Conservation (phyloP, 2,888 invertebrate genomes). For the Trichogramma evanescens region DNA sequence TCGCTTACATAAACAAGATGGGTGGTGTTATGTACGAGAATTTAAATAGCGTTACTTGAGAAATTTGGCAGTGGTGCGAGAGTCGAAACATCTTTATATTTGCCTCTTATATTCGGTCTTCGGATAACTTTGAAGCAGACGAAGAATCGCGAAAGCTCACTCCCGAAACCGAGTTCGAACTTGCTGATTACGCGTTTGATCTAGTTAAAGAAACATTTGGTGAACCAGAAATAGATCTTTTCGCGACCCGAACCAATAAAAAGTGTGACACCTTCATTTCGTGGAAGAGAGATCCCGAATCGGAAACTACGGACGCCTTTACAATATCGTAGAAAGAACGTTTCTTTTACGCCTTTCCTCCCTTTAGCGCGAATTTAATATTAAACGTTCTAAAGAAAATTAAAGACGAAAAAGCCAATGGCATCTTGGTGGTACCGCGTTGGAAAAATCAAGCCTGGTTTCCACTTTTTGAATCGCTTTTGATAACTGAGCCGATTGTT, state of each 20-base stretch:
- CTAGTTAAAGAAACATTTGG: background rate
- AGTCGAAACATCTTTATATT: conserved; percentile 2
- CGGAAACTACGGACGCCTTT: background rate
- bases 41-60: background rate
- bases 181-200: conserved; percentile 8
- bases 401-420: background rate
- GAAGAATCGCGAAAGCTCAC: conserved; percentile 2
- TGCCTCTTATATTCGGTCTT: background rate
- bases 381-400: background rate
- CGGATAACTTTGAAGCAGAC: conserved; percentile 13
- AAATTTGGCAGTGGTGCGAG: conserved; percentile 15
- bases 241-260: background rate
- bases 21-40: conserved; percentile 2
- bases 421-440: background rate
- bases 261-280: background rate
- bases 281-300: background rate
- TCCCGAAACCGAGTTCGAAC: conserved; percentile 11
- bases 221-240: background rate
- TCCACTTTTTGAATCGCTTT: background rate
- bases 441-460: background rate
- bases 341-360: background rate
- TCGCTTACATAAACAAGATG: conserved; percentile 10
- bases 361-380: background rate
- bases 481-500: too few species aligned
- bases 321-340: background rate